Conservation (phyloP, 2,888 invertebrate genomes). For the Ophioninae sp. region DNA sequence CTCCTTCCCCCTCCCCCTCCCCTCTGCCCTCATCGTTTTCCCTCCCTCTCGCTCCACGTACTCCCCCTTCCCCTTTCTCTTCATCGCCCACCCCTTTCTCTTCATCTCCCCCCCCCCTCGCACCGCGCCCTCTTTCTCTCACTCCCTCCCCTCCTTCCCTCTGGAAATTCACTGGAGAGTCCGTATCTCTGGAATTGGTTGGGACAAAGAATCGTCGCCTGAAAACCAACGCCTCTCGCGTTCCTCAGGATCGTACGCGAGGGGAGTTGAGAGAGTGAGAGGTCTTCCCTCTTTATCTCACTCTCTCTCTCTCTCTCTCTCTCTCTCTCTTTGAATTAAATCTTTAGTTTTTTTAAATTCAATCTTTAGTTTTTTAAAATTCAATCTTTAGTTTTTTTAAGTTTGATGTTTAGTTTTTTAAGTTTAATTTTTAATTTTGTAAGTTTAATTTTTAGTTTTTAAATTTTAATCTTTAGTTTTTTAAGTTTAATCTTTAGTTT, state of each 20-base stretch:
- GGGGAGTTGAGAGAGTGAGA: conserved; percentile 12
- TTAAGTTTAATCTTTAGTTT: too few species aligned
- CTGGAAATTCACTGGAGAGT: conserved; percentile 7
- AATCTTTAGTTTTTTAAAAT: too few species aligned
- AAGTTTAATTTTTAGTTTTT: too few species aligned
- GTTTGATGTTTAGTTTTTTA: too few species aligned
- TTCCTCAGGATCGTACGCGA: conserved; percentile 43
- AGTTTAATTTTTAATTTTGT: too few species aligned
- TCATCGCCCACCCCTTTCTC: neutral
- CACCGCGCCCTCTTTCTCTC: conserved; percentile 7
- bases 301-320: conserved; percentile 5
- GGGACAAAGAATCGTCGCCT: conserved; percentile 57
- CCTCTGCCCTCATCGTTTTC: too few species aligned
- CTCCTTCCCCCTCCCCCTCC: neutral
- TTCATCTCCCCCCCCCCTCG: conserved; percentile 1
- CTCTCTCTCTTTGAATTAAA: too few species aligned
- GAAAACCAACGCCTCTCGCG: conserved; percentile 53
- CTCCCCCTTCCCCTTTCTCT: too few species aligned
- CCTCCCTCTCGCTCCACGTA: neutral
- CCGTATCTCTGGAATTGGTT: conserved; percentile 42
- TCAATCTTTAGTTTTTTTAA: too few species aligned
- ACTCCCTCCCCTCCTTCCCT: neutral
- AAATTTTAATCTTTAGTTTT: too few species aligned
- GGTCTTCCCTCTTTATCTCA: conserved; percentile 55
- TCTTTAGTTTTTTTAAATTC: too few species aligned